Conservation (phyloP, 2,113 vertebrate genomes). For the Caracal caracal region DNA sequence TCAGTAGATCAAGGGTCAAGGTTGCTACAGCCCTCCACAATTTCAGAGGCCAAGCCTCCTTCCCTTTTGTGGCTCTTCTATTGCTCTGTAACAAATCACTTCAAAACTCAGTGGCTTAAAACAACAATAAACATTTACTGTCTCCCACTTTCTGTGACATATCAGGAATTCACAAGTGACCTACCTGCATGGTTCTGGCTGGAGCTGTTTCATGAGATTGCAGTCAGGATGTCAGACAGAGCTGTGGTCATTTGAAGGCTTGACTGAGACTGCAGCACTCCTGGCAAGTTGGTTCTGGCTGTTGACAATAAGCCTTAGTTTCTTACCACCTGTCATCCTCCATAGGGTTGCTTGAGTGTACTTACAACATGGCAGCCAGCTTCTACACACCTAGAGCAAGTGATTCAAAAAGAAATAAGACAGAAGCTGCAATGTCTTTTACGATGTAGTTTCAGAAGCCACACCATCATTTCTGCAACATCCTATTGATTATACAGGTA, state of each 20-base stretch:
- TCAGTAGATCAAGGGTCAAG: neutral
- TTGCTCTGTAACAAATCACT: neutral
- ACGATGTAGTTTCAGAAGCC: neutral
- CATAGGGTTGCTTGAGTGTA: neutral
- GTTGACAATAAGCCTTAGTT: neutral
- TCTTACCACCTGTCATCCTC: neutral
- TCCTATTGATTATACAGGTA: neutral
- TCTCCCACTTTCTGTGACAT: neutral
- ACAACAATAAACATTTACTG: neutral
- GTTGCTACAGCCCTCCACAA: neutral
- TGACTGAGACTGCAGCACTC: neutral
- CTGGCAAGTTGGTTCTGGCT: neutral
- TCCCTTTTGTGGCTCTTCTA: neutral
- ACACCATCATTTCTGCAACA: neutral
- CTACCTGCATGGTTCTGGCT: neutral
- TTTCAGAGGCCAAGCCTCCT: neutral
- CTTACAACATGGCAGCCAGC: neutral
- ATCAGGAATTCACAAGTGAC: neutral
- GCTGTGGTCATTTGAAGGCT: neutral
- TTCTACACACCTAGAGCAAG: neutral
- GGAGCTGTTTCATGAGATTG: neutral
- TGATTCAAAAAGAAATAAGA: neutral
- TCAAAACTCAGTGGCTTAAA: neutral
- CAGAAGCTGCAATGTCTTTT: neutral
- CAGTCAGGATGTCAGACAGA: neutral